Base-by-base conservation (phyloP, 1,140 invertebrate genomes). In the Drosophila subpulchrella region DNA sequence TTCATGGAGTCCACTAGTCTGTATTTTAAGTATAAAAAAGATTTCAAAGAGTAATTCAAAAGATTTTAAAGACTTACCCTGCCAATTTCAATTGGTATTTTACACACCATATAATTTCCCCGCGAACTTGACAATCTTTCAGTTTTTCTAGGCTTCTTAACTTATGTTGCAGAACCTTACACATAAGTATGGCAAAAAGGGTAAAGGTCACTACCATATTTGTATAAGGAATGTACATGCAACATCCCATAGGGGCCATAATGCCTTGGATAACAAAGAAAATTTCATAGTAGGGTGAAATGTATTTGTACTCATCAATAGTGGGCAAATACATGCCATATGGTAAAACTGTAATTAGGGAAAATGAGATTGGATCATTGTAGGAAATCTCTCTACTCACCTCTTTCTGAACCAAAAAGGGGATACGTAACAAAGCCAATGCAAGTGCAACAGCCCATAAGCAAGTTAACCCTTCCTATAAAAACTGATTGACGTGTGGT, bases 141-240 rank as follows among this genome's bases (percentile, higher is more conserved):
- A 81, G 13, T n/a, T 51, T 53, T 7, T 76, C 55, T 32, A 91
- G 27, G 24, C 48, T 79, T 5, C 58, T 56, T 32, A 91, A 17
- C 55, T 86, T 83, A 20, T 91, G 75, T 13, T 91, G 89, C 53
- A 91, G 20, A 12, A 89, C 84, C 0, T 63, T 56, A 39, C 83
- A 88, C 89, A 91, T 91, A 6, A 91, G 60, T 3, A 91, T 91
- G 42, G 67, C 89, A 48, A 91, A 91, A 7, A 91, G 56, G 0
- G 90, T 91, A 56, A 85, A 91, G 15, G 85, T 83, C n/a, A 91
- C 82, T 48, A 91, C 68, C 42, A 91, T 66, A 72, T 86, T 91
- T 0, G 90, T 75, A 20, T 86, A 91, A 0, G 90, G 90, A 48
- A 91, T 91, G 38, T 91, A 91, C 90, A 91, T 91, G 65, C 90